Conservation (phyloP, 2,113 vertebrate genomes). For the Trachemys scripta region DNA sequence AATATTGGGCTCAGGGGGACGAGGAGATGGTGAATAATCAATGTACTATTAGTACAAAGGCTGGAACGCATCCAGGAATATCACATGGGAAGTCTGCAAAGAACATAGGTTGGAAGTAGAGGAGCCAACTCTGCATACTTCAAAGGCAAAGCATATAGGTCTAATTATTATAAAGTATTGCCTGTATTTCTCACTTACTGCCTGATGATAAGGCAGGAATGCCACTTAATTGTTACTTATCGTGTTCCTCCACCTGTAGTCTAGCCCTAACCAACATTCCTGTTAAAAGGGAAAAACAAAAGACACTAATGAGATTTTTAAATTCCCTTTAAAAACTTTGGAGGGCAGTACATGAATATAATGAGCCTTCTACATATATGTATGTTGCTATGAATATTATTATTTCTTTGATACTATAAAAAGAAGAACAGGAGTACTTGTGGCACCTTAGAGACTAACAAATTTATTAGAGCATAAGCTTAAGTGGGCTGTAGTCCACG, state of each 20-base stretch:
- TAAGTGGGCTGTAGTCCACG: too few species aligned
- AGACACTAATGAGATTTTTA: neutral
- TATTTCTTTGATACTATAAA: neutral
- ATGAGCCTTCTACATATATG: neutral
- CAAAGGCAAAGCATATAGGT: neutral
- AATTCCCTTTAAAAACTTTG: neutral
- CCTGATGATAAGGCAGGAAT: neutral
- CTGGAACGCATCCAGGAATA: neutral
- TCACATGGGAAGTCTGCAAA: neutral
- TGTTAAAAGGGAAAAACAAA: neutral
- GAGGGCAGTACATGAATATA: neutral
- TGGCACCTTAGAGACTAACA: too few species aligned
- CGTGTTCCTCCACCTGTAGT: neutral
- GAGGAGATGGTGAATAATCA: neutral
- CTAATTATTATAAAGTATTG: neutral
- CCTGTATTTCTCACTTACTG: neutral
- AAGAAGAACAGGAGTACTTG: too few species aligned
- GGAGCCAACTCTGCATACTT: neutral
- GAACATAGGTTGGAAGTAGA: rapidly evolving
- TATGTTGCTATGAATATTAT: neutral
- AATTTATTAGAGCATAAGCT: too few species aligned
- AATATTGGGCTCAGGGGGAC: neutral
- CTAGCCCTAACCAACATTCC: neutral
- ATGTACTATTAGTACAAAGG: neutral
- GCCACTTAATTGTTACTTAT: neutral